Percentiles rank a stretch among this genome's conserved stretches.
phyloP scores from a whole-genome alignment of 1,140 invertebrate species.

The Drosophila kepulauana region DNA sequence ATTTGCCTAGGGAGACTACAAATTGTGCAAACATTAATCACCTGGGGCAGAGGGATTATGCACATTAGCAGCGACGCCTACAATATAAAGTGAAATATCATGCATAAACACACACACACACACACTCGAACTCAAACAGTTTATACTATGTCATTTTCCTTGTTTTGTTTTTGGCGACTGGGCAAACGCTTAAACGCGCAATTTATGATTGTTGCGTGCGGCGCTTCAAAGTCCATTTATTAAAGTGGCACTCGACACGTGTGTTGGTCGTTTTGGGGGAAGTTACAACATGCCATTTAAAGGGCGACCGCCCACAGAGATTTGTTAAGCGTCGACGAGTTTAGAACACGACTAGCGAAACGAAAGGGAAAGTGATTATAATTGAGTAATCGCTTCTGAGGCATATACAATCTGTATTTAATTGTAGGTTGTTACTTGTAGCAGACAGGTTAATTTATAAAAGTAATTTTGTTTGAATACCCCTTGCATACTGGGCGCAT shows the following conservation, averaged over 20 bases:
- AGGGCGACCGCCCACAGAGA: neutral
- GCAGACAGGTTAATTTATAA: neutral
- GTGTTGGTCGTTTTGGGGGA: slow-evolving; percentile 29
- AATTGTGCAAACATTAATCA: slow-evolving; percentile 72
- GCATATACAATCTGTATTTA: neutral
- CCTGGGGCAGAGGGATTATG: slow-evolving; percentile 38
- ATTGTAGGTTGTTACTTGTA: neutral
- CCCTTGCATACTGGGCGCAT: neutral
- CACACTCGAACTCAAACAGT: neutral
- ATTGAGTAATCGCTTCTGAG: slow-evolving; percentile 13
- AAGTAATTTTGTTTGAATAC: neutral
- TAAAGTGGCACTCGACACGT: slow-evolving; percentile 37
- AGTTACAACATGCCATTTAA: slow-evolving; percentile 21
- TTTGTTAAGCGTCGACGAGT: neutral
- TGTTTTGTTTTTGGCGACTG: slow-evolving; percentile 16
- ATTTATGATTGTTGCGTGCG: slow-evolving; percentile 39
- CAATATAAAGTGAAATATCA: slow-evolving; percentile 6
- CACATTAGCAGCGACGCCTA: slow-evolving; percentile 27
- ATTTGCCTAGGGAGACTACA: slow-evolving; percentile 45
- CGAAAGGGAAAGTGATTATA: slow-evolving; percentile 11
- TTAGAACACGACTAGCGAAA: neutral
- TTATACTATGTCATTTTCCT: neutral
- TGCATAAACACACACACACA: slow-evolving; percentile 1
- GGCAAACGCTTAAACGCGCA: slow-evolving; percentile 13
- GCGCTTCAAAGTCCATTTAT: slow-evolving; percentile 42